phyloP scores from a whole-genome alignment of 2,797 vertebrate genomes.

The Cheirogaleus major region DNA sequence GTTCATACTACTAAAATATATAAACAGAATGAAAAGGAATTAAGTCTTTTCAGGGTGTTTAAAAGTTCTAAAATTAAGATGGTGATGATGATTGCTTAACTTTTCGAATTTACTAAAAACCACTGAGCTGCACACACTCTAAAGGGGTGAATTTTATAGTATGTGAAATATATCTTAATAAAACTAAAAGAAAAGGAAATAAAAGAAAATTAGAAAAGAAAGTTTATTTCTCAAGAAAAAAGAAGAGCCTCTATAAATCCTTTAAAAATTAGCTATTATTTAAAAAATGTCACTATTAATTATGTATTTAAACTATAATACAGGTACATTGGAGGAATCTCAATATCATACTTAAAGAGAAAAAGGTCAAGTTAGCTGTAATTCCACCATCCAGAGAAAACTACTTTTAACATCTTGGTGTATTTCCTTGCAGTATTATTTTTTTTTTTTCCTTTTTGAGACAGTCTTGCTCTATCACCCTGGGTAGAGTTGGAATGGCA shows the following conservation, averaged over 20 bases:
- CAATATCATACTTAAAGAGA: neutral
- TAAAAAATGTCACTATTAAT: neutral
- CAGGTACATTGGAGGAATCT: neutral
- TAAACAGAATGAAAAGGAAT: neutral
- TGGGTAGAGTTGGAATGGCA: too few relatives aligned
- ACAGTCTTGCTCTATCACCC: too few relatives aligned
- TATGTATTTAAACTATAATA: neutral
- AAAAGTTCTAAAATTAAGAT: neutral
- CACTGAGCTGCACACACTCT: neutral
- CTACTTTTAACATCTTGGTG: neutral
- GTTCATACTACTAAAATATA: neutral
- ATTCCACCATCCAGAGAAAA: neutral
- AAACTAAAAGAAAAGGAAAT: neutral
- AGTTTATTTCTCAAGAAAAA: neutral
- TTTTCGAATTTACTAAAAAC: neutral
- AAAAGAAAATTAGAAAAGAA: neutral
- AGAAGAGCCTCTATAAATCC: neutral
- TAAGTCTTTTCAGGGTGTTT: neutral
- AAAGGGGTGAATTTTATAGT: neutral
- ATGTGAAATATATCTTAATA: neutral
- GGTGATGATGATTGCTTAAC: neutral
- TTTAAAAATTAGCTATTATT: neutral
- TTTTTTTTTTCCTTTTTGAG: neutral
- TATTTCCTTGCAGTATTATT: neutral
- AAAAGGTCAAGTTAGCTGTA: neutral